Evolutionary conservation across 2,888 invertebrate species (phyloP).

Genomic region (Gymnosoma rotundatum): DNA sequence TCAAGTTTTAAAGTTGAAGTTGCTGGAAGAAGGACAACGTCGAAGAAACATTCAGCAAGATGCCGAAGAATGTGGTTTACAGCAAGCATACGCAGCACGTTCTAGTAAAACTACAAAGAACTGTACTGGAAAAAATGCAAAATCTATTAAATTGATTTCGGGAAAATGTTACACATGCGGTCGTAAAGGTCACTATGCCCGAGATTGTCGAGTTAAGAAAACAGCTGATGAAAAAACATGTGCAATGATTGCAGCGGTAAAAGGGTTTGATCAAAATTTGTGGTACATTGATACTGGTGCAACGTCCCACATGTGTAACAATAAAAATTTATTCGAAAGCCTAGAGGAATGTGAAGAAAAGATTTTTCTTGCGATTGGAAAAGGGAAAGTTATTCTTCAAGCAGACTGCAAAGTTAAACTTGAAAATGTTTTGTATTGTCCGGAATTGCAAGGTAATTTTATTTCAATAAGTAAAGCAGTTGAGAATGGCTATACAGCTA

Average conservation of each 20-base stretch:
- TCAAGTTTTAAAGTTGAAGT: background rate
- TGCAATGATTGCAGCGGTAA: background rate
- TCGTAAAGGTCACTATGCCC: background rate
- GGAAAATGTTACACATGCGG: conserved; percentile 1
- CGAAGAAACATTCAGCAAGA: background rate
- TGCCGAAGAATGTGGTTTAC: background rate
- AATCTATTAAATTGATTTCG: background rate
- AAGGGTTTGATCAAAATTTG: background rate
- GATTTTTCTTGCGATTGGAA: conserved; percentile 32
- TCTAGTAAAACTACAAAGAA: background rate
- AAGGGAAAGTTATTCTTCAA: conserved; percentile 6
- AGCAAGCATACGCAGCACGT: conserved; percentile 8
- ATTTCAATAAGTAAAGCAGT: conserved; percentile 31
- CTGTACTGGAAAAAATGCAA: background rate
- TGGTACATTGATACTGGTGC: conserved; percentile 26
- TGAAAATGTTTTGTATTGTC: too few relatives aligned
- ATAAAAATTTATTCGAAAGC: background rate
- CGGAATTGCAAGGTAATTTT: too few relatives aligned
- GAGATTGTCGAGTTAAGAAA: background rate
- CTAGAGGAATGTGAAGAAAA: conserved; percentile 3
- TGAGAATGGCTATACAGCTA: conserved; percentile 12
- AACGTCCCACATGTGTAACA: conserved; percentile 31
- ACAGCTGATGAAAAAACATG: background rate
- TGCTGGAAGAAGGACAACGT: background rate
- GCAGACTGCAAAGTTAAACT: background rate